A percentile compares a stretch with the other conserved stretches of the same genome.
Evolutionary conservation across 2,888 invertebrate genomes (phyloP).

Genomic region (Oxytorus armatus): DNA sequence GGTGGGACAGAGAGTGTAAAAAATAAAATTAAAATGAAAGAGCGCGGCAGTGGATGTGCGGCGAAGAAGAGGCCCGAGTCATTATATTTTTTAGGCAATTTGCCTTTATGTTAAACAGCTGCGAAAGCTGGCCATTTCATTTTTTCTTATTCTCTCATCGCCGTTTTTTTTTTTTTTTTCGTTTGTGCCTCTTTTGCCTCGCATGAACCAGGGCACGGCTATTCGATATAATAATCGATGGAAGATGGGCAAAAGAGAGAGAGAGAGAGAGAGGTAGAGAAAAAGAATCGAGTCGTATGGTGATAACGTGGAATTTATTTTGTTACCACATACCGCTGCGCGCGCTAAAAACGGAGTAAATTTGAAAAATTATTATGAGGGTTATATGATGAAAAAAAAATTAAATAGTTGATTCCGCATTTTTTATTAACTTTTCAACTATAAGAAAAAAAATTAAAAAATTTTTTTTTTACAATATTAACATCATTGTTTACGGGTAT

Average conservation of each 20-base stretch:
- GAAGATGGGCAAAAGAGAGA: constrained; percentile 4
- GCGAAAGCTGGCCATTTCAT: constrained; percentile 66
- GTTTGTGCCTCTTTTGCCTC: constrained; percentile 14
- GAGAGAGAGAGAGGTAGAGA: neutral
- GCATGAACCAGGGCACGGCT: constrained; percentile 32
- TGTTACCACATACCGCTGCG: constrained; percentile 44
- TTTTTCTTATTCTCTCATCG: constrained; percentile 19
- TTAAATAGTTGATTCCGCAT: too few species aligned
- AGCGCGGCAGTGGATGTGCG: constrained; percentile 55
- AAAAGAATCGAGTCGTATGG: constrained; percentile 9
- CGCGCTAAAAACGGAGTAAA: too few species aligned
- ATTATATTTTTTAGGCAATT: constrained; percentile 77
- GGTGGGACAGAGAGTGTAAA: constrained; percentile 51
- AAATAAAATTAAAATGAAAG: constrained; percentile 41
- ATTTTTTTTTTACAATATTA: too few species aligned
- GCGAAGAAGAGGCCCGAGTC: constrained; percentile 67
- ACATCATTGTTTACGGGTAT: too few species aligned
- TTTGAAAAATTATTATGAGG: too few species aligned
- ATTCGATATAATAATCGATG: constrained; percentile 65
- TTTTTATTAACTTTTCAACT: too few species aligned
- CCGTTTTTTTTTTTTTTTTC: constrained; percentile 9
- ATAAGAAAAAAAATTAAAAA: too few species aligned
- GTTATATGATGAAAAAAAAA: too few species aligned
- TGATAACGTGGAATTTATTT: constrained; percentile 48
- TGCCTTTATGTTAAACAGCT: constrained; percentile 78